phyloP scores from a whole-genome alignment of 2,888 invertebrate genomes.

The Stratiomys singularior region DNA sequence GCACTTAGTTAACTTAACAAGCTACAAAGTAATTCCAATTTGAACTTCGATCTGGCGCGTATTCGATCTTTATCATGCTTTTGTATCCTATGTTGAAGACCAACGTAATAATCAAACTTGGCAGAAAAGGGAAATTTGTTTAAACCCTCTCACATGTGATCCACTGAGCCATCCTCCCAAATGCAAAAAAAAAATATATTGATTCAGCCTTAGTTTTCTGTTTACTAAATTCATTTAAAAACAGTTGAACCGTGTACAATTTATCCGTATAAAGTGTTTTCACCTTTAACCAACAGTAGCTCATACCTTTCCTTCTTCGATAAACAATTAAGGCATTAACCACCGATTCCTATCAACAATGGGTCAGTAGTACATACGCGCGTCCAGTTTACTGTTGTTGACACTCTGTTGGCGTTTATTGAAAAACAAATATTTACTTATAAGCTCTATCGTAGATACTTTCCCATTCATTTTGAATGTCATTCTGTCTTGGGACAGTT shows the following conservation, averaged over 20 bases:
- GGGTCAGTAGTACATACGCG: slow-evolving; percentile 27
- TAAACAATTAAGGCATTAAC: slow-evolving; percentile 1
- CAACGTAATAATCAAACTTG: too few species aligned
- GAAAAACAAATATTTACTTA: slow-evolving; percentile 44
- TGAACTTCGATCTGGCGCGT: too few species aligned
- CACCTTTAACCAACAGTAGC: slow-evolving; percentile 29
- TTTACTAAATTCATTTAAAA: slow-evolving; percentile 21
- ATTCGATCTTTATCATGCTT: too few species aligned
- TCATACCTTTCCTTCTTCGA: not conserved
- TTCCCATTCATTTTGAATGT: not conserved
- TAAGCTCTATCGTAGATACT: slow-evolving; percentile 4
- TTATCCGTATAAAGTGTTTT: slow-evolving; percentile 15
- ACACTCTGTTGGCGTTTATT: slow-evolving; percentile 37
- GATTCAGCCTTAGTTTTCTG: slow-evolving; percentile 13
- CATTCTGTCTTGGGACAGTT: slow-evolving; percentile 15
- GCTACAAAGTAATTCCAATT: not conserved
- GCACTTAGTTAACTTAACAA: not conserved
- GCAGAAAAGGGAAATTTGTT: too few species aligned
- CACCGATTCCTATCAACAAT: slow-evolving; percentile 27
- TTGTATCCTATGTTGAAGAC: too few species aligned
- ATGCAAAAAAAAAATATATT: not conserved
- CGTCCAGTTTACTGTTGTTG: slow-evolving; percentile 18
- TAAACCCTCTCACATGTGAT: too few species aligned
- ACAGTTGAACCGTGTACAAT: slow-evolving; percentile 33
- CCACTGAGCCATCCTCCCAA: too few species aligned